Evolutionary conservation across 2,113 vertebrate genomes (phyloP).

Genomic region (Scalopus aquaticus): DNA sequence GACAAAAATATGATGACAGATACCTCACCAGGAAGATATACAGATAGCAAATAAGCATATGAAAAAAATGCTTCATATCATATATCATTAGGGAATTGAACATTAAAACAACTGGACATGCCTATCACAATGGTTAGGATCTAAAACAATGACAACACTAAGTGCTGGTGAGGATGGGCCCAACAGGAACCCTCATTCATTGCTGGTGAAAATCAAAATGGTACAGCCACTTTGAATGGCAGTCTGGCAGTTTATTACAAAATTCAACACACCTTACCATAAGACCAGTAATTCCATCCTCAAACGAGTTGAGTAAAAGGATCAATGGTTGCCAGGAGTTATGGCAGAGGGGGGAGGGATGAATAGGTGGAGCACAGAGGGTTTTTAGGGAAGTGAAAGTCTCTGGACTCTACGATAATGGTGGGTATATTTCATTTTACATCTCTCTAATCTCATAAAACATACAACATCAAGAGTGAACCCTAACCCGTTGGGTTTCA

Average conservation of each 20-base stretch:
- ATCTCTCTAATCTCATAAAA: not conserved
- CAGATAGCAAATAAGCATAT: not conserved
- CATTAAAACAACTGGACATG: not conserved
- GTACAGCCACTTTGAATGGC: not conserved
- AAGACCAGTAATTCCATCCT: not conserved
- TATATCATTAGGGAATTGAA: not conserved
- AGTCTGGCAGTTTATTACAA: not conserved
- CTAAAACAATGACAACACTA: not conserved
- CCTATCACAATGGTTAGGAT: not conserved
- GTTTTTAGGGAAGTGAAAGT: not conserved
- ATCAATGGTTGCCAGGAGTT: not conserved
- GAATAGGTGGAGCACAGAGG: not conserved
- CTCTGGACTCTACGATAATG: not conserved
- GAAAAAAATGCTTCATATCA: not conserved
- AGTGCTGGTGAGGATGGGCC: not conserved
- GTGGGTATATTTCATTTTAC: not conserved
- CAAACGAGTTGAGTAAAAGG: not conserved
- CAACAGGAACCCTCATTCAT: not conserved
- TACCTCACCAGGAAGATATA: not conserved
- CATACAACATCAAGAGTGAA: not conserved
- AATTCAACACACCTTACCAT: not conserved
- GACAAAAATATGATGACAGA: not conserved
- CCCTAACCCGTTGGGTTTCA: not conserved
- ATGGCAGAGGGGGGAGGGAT: no score
- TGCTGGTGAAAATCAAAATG: not conserved